Evolutionary conservation across 2,797 vertebrate species (phyloP).

Genomic region (Bradypodion ventrale): DNA sequence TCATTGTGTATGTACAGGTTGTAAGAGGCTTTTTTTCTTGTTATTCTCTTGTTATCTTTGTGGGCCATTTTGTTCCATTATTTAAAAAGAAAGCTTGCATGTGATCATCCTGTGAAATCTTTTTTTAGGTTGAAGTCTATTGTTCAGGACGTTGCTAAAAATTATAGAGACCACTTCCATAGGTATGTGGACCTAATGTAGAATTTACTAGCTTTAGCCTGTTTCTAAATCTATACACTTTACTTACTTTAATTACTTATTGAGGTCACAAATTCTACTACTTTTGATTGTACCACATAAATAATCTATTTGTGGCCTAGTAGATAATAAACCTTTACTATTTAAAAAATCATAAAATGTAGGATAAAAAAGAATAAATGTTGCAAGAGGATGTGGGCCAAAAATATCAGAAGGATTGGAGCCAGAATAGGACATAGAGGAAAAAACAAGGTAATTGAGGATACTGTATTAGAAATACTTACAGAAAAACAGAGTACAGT

Average conservation of each 20-base stretch:
- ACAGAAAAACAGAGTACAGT: not conserved
- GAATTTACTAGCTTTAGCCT: not conserved
- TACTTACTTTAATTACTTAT: no score
- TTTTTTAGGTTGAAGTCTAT: constrained; percentile 86
- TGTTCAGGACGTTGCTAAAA: constrained; percentile 90
- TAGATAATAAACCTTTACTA: no score
- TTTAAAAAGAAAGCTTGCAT: not conserved
- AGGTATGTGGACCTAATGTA: constrained; percentile 77
- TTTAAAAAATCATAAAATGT: no score
- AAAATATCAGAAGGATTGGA: not conserved
- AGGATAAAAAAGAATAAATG: no score
- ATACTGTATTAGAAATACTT: not conserved
- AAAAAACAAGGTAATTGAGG: not conserved
- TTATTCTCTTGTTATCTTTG: not conserved
- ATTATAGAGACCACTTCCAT: constrained; percentile 91
- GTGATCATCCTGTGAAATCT: not conserved
- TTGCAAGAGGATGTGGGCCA: not conserved
- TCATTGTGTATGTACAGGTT: not conserved
- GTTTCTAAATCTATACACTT: not conserved
- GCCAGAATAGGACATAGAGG: not conserved
- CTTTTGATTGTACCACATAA: not conserved
- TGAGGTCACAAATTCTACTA: not conserved
- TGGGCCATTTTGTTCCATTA: not conserved
- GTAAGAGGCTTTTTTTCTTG: not conserved
- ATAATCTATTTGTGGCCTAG: no score